These are phyloP conservation scores for Eptesicus fuscus DNA, from an alignment of 2,113 vertebrate genomes.

Conservation along the genomic window DNA sequence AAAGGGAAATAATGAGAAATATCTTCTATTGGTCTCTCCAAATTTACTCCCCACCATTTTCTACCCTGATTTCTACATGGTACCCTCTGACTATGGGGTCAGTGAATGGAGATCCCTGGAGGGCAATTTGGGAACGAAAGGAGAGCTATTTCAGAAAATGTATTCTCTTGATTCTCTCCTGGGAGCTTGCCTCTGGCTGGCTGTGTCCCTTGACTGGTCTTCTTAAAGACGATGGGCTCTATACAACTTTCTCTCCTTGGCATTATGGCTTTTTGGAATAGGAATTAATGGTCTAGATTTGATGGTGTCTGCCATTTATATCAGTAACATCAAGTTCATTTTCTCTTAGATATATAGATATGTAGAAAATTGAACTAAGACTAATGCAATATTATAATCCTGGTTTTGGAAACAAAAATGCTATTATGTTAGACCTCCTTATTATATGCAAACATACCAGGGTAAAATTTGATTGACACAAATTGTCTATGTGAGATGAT, in stretches of 20 bases:
- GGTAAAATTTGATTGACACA: background rate
- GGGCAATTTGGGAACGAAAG: background rate
- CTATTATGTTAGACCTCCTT: background rate
- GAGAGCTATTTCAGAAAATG: background rate
- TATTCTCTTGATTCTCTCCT: background rate
- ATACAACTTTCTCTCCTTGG: background rate
- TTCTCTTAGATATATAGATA: background rate
- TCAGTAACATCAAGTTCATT: background rate
- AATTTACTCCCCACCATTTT: background rate
- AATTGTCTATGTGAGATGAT: background rate
- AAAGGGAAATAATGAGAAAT: background rate
- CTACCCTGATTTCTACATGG: background rate
- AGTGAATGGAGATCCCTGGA: background rate
- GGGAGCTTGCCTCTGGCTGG: background rate
- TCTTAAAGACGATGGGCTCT: background rate
- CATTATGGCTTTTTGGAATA: background rate
- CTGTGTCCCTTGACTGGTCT: background rate
- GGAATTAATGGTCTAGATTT: background rate
- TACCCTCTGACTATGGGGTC: background rate
- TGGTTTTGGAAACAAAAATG: background rate
- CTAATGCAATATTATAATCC: background rate
- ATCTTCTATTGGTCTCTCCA: background rate
- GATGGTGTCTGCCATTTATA: background rate
- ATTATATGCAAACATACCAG: background rate
- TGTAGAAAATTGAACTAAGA: background rate